Evolutionary conservation across 2,113 vertebrate genomes (phyloP).

Genomic region (Datnioides undecimradiatus): DNA sequence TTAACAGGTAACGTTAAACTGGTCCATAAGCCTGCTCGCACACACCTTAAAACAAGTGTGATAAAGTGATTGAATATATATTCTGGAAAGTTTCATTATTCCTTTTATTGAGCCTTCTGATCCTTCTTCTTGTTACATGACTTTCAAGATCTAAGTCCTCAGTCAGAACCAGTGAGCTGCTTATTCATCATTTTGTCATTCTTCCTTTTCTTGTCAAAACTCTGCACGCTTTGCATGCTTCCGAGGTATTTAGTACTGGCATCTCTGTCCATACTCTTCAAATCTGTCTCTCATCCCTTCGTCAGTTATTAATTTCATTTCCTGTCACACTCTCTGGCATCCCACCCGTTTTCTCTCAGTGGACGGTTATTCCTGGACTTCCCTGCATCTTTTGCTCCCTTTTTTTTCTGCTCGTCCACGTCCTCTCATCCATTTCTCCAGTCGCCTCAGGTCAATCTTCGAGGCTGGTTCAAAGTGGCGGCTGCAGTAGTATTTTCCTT

Average conservation of each 20-base stretch:
- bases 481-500: slow-evolving; percentile 57
- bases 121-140: no score
- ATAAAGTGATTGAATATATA: no score
- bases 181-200: no score
- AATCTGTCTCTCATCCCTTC: neutral
- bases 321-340: slow-evolving; percentile 4
- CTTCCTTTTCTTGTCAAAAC: neutral
- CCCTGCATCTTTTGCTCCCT: neutral
- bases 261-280: neutral
- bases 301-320: neutral
- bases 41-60: no score
- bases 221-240: no score
- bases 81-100: no score
- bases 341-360: neutral
- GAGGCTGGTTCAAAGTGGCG: slow-evolving; percentile 64
- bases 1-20: no score
- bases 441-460: slow-evolving; percentile 61
- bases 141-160: no score
- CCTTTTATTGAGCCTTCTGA: neutral
- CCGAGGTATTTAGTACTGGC: no score
- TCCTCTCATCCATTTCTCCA: slow-evolving; percentile 24
- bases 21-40: no score
- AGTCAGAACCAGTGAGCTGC: neutral
- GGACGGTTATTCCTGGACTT: slow-evolving; percentile 11
- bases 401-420: neutral